Base-by-base conservation (phyloP, 2,113 vertebrate species). In the Oreochromis tanganicae region DNA sequence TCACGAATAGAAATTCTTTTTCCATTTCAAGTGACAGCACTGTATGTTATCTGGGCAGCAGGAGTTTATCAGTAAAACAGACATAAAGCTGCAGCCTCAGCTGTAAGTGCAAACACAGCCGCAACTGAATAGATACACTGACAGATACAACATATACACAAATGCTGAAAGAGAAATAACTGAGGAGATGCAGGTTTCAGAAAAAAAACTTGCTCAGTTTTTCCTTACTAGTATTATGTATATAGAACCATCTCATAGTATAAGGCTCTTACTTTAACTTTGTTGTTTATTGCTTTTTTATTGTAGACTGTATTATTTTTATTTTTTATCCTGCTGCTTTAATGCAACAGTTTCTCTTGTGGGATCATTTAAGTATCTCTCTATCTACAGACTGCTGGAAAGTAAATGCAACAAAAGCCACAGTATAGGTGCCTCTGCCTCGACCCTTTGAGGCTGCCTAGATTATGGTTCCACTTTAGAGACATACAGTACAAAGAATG, bases 21-120 rank as follows among this genome's bases (percentile, higher is more conserved):
- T 24, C 86, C 41, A 80, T 84, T 87, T 82, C 24, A 17, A 63
- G 61, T 63, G 21, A 75, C 54, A 32, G 66, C 32, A 36, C 81
- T 52, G 48, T 41, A 9, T 54, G 79, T 85, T 87, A 90, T 88
- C 88, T 50, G 82, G 24, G 16, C n/a, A 3, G 75, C 21, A 57
- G 59, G 63, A 66, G 38, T 88, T 93, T 84, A 88, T 88, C 89
- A 41, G 87, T 14, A 11, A 73, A 43, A 59, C 32, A 79, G 73
- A 80, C 48, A 36, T 9, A 54, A 73, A 68, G 59, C 71, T 29
- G 55, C 50, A 79, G 85, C 75, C 41, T 52, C 13, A 17, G 24
- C 29, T 80, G 13, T 66, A 50, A 21, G 24, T 12, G 52, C 57
- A 84, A 86, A 85, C 29, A 82, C 54, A 8, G 12, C 14, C 16